Base-by-base conservation (phyloP, 2,797 vertebrate genomes). In the Echeneis naucrates region DNA sequence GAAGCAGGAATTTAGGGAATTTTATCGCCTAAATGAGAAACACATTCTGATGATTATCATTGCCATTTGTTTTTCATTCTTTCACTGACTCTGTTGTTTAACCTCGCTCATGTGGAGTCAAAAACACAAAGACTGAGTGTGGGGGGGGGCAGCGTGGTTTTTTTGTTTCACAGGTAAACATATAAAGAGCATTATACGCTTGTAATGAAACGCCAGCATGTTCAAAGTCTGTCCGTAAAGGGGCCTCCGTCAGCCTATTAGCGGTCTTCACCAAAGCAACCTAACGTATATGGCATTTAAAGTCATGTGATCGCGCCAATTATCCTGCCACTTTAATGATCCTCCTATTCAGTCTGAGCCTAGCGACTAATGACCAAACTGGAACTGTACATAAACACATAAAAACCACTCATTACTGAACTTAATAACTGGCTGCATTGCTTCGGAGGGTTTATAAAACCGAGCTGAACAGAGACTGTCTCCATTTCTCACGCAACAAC, bases 401-500 rank as follows among this genome's bases (percentile, higher is more conserved):
- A 83, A 85, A 87, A 87, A 79, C 40, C 77, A 80, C 80, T 83
- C 62, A 77, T 68, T 68, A 19, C 60, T 17, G 79, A 61, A 69
- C 77, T 83, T 89, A 91, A 89, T 86, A 88, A 91, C 88, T 85
- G 66, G 75, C 73, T 64, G 42, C 50, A 81, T 65, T 78, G 68
- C 81, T 88, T 84, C 75, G 51, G 73, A 90, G 78, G 63, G 71
- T 84, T 85, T 83, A 83, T 85, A 81, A 77, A 85, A 78, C 56
- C 57, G 13, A 11, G 55, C 68, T 84, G 67, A 82, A 90, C 83
- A 86, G 77, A 88, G 56, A 87, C 87, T 44, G 84, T 91, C 85
- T 92, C 69, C 56, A 40, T 86, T 91, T 92, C 90, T 91, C 89
- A 92, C 82, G 82, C 86, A 89, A 92, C 87, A 82, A 83, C 57